Percentiles rank a stretch among this genome's conserved stretches.
Evolutionary conservation across 2,888 invertebrate genomes (phyloP).

Genomic region (Oscheius sp.): DNA sequence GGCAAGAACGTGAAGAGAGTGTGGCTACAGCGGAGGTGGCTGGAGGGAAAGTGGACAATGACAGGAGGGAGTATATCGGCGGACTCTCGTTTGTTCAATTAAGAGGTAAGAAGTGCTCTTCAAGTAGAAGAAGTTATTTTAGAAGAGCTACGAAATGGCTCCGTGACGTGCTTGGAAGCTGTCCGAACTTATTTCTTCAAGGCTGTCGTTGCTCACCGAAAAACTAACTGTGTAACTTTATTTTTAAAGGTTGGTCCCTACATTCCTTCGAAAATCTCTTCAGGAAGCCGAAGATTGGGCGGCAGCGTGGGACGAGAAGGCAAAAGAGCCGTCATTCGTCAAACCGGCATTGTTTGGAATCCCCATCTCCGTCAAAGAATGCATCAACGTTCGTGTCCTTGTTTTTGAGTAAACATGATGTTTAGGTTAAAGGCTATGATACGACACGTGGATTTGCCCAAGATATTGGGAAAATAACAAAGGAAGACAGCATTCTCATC

Average conservation of each 20-base stretch:
- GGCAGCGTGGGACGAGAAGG: slow-evolving; percentile 50
- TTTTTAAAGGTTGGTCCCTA: slow-evolving; percentile 48
- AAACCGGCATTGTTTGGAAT: slow-evolving; percentile 65
- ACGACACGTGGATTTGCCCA: slow-evolving; percentile 69
- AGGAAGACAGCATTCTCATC: slow-evolving; percentile 53
- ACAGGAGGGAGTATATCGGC: slow-evolving; percentile 41
- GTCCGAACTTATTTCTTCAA: slow-evolving; percentile 51
- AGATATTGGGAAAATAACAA: slow-evolving; percentile 53
- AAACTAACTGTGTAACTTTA: slow-evolving; percentile 59
- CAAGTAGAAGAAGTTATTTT: no score
- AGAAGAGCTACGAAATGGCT: slow-evolving; percentile 52
- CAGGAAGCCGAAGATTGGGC: slow-evolving; percentile 61
- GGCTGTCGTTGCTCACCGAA: slow-evolving; percentile 54
- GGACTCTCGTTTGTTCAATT: slow-evolving; percentile 37
- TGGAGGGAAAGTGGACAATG: slow-evolving; percentile 35
- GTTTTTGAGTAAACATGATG: background rate
- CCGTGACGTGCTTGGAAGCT: slow-evolving; percentile 48
- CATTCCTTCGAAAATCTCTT: background rate
- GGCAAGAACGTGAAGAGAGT: slow-evolving; percentile 46
- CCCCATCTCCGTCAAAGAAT: slow-evolving; percentile 66
- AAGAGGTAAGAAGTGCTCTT: no score
- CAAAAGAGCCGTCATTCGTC: slow-evolving; percentile 39
- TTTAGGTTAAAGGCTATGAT: slow-evolving; percentile 63
- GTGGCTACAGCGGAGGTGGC: slow-evolving; percentile 40
- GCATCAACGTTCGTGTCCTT: slow-evolving; percentile 38